phyloP scores from a whole-genome alignment of 2,888 invertebrate species.

The Sialis fuliginosa region DNA sequence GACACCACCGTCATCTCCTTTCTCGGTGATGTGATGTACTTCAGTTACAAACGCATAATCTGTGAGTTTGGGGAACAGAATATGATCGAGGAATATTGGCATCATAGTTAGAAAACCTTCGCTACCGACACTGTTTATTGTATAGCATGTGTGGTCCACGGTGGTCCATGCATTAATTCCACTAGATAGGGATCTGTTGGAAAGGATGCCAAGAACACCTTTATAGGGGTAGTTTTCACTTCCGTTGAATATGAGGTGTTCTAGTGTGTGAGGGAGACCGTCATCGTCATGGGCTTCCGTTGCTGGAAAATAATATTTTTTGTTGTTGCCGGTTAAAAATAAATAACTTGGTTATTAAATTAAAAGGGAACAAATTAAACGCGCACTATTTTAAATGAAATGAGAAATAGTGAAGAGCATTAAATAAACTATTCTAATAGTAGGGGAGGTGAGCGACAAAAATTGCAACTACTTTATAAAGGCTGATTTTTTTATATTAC shows the following conservation, averaged over 20 bases:
- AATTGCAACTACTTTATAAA: too few species aligned
- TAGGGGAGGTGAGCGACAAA: too few species aligned
- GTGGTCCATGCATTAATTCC: conserved; percentile 88
- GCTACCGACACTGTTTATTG: conserved; percentile 70
- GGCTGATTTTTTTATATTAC: too few species aligned
- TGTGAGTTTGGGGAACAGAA: conserved; percentile 66
- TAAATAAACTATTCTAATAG: too few species aligned
- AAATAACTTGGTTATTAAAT: too few species aligned
- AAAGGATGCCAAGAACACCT: conserved; percentile 72
- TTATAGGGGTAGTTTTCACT: conserved; percentile 81
- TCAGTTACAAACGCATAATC: conserved; percentile 73
- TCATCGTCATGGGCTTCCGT: conserved; percentile 86
- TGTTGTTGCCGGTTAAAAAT: too few species aligned
- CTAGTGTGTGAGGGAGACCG: conserved; percentile 82
- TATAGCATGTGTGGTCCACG: conserved; percentile 78
- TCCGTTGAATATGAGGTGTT: conserved; percentile 81
- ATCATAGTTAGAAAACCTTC: conserved; percentile 74
- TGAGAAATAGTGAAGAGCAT: too few species aligned
- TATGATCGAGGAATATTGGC: conserved; percentile 82
- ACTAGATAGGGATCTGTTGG: conserved; percentile 76
- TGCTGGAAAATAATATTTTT: conserved; percentile 36
- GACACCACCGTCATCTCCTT: conserved; percentile 81
- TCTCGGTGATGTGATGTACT: conserved; percentile 78
- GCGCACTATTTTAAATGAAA: too few species aligned
- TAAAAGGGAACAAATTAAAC: too few species aligned